Base-by-base conservation (phyloP, 1,140 invertebrate species). In the Neodiprion virginianus region DNA sequence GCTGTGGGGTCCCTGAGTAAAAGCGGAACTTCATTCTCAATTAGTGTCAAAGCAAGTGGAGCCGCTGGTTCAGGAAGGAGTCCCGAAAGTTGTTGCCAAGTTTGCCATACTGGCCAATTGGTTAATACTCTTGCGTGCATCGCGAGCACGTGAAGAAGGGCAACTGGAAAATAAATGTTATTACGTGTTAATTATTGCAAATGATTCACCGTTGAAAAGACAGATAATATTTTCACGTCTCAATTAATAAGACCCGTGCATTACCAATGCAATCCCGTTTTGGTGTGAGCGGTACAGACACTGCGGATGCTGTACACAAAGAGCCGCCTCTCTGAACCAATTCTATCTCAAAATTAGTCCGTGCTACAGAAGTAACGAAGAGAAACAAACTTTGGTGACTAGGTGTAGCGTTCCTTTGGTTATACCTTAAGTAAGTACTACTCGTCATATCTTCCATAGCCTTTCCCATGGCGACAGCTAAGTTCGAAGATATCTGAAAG, bases 361-460 rank as follows among this genome's bases (percentile, higher is more conserved):
- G 91, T 21, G 96, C 96, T 65, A 98, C 94, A 23, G 96, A 98
- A 76, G 93, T 95, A 28, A 98, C 94, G 88, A 98, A 98, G 53
- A 97, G 90, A 81, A 97, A 94, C 48, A 97, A 90, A 83, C 93
- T 94, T 80, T 96, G 93, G 69, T 91, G 92, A 81, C 92, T 92
- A 72, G 93, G 91, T 47, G 88, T 89, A 80, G 87, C 89, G 72
- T 83, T 82, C 76, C 88, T 86, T 75, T 88, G 87, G 71, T 92
- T 91, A 21, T 92, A 91, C 80, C 92, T 92, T 40, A 92, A 85
- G 78, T 92, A 91, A 14, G 95, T 96, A 67, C 92, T 92, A 82
- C 92, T 93, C 7, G 95, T 96, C 92, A 99, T 95, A 83, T 97
- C 96, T 86, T 98, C 96, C 95, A 98, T 97, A n/a, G 95, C 93